phyloP scores from a whole-genome alignment of 1,140 invertebrate genomes.

The Amphibalanus amphitrite region DNA sequence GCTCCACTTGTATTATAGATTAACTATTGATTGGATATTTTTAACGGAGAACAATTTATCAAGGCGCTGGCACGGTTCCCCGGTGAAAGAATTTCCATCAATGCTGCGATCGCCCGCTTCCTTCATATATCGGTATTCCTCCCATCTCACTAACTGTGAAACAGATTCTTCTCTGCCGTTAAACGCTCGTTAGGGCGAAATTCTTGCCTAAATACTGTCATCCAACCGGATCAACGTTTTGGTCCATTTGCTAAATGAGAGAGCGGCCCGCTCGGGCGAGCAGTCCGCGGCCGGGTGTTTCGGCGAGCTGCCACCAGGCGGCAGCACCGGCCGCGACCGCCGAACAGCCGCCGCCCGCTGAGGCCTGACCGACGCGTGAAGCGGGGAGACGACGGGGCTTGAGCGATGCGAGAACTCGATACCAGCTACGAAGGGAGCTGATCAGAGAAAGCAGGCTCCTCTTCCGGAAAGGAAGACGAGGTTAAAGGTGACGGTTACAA shows the following conservation, averaged over 20 bases:
- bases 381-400: too few species aligned
- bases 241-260: background rate
- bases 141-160: slow-evolving; percentile 1
- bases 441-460: too few species aligned
- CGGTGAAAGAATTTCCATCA: background rate
- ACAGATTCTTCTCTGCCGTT: background rate
- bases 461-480: too few species aligned
- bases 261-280: background rate
- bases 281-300: background rate
- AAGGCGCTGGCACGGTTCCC: too few species aligned
- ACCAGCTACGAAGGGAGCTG: too few species aligned
- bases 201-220: background rate
- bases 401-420: too few species aligned
- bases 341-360: too few species aligned
- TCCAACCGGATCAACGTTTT: background rate
- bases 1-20: too few species aligned
- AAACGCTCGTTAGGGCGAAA: background rate
- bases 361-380: too few species aligned
- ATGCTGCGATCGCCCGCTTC: background rate
- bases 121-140: background rate
- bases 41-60: too few species aligned
- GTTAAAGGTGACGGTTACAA: too few species aligned
- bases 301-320: background rate
- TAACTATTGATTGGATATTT: too few species aligned
- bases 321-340: background rate